Conservation (phyloP, 2,113 vertebrate species). For the Leptosomus discolor region DNA sequence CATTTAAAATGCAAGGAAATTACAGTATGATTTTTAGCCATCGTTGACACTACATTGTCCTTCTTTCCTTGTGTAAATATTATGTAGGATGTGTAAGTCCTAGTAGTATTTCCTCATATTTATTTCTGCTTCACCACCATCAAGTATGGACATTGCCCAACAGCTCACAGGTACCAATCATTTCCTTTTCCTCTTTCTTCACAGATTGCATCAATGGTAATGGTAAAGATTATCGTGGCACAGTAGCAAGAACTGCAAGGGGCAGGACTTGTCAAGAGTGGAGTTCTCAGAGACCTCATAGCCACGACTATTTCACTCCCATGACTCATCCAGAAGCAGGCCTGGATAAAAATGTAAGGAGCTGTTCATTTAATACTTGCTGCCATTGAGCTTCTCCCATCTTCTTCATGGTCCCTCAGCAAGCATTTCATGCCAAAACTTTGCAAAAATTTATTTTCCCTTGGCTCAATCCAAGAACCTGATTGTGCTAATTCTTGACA, state of each 20-base stretch:
- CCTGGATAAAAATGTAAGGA: constrained; percentile 86
- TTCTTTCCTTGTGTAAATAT: neutral
- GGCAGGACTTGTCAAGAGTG: constrained; percentile 88
- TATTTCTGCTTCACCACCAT: neutral
- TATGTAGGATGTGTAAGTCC: fast-evolving
- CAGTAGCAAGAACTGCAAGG: constrained; percentile 73
- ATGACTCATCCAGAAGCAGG: constrained; percentile 74
- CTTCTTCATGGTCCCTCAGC: neutral
- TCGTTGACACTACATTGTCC: neutral
- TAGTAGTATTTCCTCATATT: neutral
- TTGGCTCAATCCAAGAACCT: neutral
- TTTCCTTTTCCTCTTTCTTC: neutral
- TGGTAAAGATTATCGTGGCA: constrained; percentile 83
- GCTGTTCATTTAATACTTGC: neutral
- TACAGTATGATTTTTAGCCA: neutral
- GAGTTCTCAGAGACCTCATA: constrained; percentile 83
- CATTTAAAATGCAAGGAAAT: neutral
- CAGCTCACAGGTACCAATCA: neutral
- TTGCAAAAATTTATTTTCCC: neutral
- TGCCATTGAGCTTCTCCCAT: neutral
- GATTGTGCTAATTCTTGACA: neutral
- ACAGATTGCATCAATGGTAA: constrained; percentile 83
- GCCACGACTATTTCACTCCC: constrained; percentile 82
- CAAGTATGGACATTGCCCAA: fast-evolving
- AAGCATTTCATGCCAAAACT: neutral